These are phyloP conservation scores for Brachyrhaphis roseni DNA, from an alignment of 2,797 vertebrate genomes.

Conservation along the genomic window DNA sequence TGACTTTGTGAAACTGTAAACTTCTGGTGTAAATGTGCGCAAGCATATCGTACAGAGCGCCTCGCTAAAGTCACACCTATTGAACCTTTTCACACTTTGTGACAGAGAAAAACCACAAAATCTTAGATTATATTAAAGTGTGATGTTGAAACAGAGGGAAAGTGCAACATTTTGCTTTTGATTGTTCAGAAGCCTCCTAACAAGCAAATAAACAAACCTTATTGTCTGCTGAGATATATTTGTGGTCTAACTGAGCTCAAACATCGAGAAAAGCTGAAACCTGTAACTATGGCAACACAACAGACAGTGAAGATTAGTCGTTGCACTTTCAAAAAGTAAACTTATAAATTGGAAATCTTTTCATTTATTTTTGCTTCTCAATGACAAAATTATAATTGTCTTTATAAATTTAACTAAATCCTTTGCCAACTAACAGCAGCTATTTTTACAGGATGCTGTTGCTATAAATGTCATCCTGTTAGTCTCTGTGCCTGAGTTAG, in stretches of 20 bases:
- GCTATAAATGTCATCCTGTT: neutral
- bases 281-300: neutral
- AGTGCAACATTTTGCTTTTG: neutral
- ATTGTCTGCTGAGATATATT: too few relatives aligned
- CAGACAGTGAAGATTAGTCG: neutral
- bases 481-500: neutral
- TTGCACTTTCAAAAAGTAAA: neutral
- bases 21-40: neutral
- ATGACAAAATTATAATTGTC: neutral
- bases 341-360: neutral
- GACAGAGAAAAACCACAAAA: neutral
- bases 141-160: neutral
- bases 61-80: neutral
- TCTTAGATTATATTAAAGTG: neutral
- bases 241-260: neutral
- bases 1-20: neutral
- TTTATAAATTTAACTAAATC: too few relatives aligned
- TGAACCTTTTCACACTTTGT: neutral
- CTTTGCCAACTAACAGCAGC: neutral
- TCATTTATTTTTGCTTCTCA: neutral
- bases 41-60: neutral
- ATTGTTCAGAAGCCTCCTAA: neutral
- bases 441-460: neutral
- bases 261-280: neutral
- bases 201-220: neutral